Percentiles rank a stretch among this genome's conserved stretches.
These are phyloP conservation scores for Lepus americanus DNA, from an alignment of 2,113 vertebrate species.

Conservation along the genomic window DNA sequence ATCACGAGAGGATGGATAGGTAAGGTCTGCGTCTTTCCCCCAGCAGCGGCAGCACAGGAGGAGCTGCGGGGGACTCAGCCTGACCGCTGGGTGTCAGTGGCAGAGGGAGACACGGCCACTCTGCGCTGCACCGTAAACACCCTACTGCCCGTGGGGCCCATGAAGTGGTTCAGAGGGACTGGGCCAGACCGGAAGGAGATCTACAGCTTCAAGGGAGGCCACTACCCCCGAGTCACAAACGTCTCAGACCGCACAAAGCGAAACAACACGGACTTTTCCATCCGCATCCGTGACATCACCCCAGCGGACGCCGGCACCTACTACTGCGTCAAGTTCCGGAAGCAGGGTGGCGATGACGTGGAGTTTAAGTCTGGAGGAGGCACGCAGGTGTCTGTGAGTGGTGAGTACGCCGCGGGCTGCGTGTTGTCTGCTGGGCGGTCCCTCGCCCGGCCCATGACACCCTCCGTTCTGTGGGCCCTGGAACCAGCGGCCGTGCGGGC, in stretches of 20 bases:
- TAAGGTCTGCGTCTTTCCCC: neutral
- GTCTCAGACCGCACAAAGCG: rapidly evolving
- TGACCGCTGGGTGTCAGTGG: rapidly evolving
- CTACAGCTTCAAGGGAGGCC: rapidly evolving
- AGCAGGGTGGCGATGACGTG: rapidly evolving
- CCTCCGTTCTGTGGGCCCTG: too few species aligned
- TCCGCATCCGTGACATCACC: slow-evolving; percentile 22
- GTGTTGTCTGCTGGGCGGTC: neutral
- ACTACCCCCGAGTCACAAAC: rapidly evolving
- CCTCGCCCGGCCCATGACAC: neutral
- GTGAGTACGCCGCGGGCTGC: slow-evolving; percentile 57
- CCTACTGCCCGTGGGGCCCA: rapidly evolving
- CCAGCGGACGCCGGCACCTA: slow-evolving; percentile 37
- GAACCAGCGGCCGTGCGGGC: neutral
- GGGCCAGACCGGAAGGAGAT: neutral
- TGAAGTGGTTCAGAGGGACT: neutral
- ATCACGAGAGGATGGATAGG: rapidly evolving
- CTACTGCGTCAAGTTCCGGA: slow-evolving; percentile 47
- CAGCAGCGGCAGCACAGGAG: neutral
- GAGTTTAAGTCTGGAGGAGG: rapidly evolving
- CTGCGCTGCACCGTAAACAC: neutral
- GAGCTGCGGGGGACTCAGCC: slow-evolving; percentile 16
- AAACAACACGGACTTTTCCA: neutral
- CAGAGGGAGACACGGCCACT: neutral
- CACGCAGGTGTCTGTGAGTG: neutral